These are phyloP conservation scores for Podocnemis expansa DNA, from an alignment of 2,113 vertebrate species.

Conservation along the genomic window DNA sequence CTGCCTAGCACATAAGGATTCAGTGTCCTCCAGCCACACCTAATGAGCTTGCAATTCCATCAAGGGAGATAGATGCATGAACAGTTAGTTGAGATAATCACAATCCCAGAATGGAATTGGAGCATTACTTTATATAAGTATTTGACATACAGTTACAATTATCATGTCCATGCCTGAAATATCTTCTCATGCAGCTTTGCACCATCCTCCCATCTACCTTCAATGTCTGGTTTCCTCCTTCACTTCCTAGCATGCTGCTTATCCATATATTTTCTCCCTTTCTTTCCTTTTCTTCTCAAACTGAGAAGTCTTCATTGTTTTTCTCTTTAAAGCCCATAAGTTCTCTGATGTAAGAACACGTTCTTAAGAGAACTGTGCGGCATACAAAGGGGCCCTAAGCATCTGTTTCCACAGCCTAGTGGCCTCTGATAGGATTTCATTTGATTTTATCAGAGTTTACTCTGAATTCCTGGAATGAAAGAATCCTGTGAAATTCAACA, in stretches of 20 bases:
- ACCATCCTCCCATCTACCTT: neutral
- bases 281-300: neutral
- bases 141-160: constrained; percentile 30
- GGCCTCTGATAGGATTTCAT: neutral
- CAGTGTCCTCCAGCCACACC: constrained; percentile 14
- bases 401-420: neutral
- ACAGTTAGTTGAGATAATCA: neutral
- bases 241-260: neutral
- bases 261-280: neutral
- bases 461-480: neutral
- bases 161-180: neutral
- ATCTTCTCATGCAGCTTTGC: neutral
- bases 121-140: constrained; percentile 16
- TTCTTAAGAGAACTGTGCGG: neutral
- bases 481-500: neutral
- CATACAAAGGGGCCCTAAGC: neutral
- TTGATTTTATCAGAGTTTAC: neutral
- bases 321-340: neutral
- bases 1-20: neutral
- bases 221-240: neutral
- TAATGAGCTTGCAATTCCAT: constrained; percentile 27
- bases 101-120: neutral
- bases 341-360: neutral
- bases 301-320: neutral
- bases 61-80: constrained; percentile 4